Percentiles rank a stretch among this genome's conserved stretches.
Evolutionary conservation across 1,140 invertebrate species (phyloP).

Genomic region (Nomia melanderi): DNA sequence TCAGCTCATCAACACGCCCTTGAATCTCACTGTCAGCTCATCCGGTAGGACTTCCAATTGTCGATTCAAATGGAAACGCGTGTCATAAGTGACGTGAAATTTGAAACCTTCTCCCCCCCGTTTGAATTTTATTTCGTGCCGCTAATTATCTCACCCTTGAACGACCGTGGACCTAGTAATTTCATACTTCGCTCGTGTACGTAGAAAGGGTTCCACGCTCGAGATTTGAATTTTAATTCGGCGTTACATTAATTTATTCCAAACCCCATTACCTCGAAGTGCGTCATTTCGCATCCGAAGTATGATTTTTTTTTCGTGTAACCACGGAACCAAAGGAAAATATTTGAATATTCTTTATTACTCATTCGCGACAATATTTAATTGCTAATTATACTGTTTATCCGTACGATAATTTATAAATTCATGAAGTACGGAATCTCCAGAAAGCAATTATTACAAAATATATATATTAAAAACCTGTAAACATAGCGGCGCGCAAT

Average conservation of each 20-base stretch:
- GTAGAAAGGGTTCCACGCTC: not conserved
- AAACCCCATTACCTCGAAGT: too few species aligned
- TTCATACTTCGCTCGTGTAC: not conserved
- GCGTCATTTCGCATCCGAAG: not conserved
- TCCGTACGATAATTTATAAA: too few species aligned
- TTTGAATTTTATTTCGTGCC: not conserved
- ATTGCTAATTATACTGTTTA: too few species aligned
- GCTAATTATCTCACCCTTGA: conserved; percentile 3
- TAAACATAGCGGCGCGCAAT: too few species aligned
- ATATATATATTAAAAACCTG: too few species aligned
- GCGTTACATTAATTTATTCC: not conserved
- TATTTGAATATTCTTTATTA: too few species aligned
- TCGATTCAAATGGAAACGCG: conserved; percentile 13
- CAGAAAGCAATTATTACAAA: too few species aligned
- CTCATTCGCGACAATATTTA: too few species aligned
- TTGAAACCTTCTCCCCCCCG: not conserved
- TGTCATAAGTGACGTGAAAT: not conserved
- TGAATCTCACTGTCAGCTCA: conserved; percentile 89
- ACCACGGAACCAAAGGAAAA: too few species aligned
- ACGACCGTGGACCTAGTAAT: not conserved
- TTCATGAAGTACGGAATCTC: too few species aligned
- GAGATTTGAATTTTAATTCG: conserved; percentile 3
- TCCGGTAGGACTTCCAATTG: conserved; percentile 79
- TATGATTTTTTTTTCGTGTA: not conserved
- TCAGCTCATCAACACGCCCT: conserved; percentile 88